A percentile compares a stretch with the other conserved stretches of the same genome.
phyloP scores from a whole-genome alignment of 2,113 vertebrate species.

The Alosa alosa region DNA sequence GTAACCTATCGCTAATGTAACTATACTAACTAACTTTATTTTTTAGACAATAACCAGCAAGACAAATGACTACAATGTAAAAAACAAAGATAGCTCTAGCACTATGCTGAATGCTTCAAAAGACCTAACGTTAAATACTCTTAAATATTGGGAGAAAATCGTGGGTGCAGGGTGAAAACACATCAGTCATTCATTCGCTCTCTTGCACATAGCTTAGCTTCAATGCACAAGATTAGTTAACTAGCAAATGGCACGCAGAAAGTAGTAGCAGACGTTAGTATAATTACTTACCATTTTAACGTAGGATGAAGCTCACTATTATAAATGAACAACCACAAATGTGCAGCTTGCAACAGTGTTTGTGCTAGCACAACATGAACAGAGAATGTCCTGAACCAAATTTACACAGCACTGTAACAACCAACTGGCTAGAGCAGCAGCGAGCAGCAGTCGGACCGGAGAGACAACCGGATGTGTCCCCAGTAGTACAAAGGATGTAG shows the following conservation, averaged over 20 bases:
- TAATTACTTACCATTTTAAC: neutral
- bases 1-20: neutral
- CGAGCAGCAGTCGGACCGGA: neutral
- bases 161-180: neutral
- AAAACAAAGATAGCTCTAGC: neutral
- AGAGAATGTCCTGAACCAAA: neutral
- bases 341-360: neutral
- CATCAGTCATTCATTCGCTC: neutral
- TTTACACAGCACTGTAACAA: neutral
- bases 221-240: neutral
- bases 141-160: neutral
- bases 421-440: neutral
- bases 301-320: neutral
- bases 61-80: neutral
- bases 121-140: neutral
- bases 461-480: constrained; percentile 3
- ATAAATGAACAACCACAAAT: neutral
- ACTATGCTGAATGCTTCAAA: neutral
- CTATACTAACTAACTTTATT: neutral
- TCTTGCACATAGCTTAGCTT: neutral
- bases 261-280: neutral
- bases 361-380: neutral
- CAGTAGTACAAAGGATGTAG: constrained; percentile 19
- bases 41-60: neutral
- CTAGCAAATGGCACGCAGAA: neutral